Base-by-base conservation (phyloP, 1,140 invertebrate genomes). In the Drosophila tropicalis region DNA sequence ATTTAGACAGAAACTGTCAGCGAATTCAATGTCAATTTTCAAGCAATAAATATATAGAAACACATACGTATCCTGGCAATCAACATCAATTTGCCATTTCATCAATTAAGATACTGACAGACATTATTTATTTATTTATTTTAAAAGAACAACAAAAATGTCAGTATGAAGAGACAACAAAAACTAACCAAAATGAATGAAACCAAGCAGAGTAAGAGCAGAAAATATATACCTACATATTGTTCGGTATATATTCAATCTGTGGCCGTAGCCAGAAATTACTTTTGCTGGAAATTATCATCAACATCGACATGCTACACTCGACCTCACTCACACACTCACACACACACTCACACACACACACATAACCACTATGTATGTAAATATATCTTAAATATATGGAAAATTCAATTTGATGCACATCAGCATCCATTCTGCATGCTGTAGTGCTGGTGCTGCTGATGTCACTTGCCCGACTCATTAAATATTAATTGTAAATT, bases 401-500 rank as follows among this genome's bases (percentile, higher is more conserved):
- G 70, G 71, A 47, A 86, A 81, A 86, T 85, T 85, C 79, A 85
- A 85, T 89, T 79, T 80, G 76, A 76, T 86, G 83, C 54, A 60
- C 73, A 76, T 75, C 72, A 71, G 75, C 44, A 40, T 76, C 55
- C 55, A 67, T 62, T 32, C 32, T 36, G 39, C 56, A 55, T 36
- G n/a, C 44, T 55, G 54, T 72, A 66, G 39, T 62, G 66, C 19
- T 81, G 44, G 66, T 76, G 81, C 22, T 74, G 72, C 62, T 72
- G 75, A 76, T 87, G 80, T 84, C 78, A 84, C 60, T 81, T 56
- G 51, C 61, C 56, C 51, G 62, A 84, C 84, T 89, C 81, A 89
- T 89, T 89, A 90, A 89, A 87, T 89, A 89, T 89, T 89, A 89
- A 89, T 89, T 89, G 84, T 84, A 90, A 89, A 89, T 89, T 89